A percentile compares a stretch with the other conserved stretches of the same genome.
These are phyloP conservation scores for Polyergus mexicanus DNA, from an alignment of 1,140 invertebrate species.

Conservation along the genomic window DNA sequence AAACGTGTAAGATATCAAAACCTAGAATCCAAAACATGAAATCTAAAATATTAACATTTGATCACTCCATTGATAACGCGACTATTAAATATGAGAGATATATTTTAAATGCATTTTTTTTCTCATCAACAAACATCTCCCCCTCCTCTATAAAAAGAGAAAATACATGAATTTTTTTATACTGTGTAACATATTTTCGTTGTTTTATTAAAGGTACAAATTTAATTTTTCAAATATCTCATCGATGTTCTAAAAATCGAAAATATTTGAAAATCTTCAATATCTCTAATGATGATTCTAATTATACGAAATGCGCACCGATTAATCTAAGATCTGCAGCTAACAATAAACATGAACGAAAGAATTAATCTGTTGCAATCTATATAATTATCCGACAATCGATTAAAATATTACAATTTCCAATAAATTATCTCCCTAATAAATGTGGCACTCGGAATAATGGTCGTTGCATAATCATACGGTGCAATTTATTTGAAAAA, in stretches of 20 bases:
- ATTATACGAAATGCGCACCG: slow-evolving; percentile 4
- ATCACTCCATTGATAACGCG: no score
- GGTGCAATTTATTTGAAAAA: not conserved
- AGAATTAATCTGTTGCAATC: not conserved
- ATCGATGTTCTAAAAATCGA: not conserved
- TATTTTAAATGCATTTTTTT: not conserved
- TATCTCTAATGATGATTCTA: not conserved
- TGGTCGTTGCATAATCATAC: not conserved
- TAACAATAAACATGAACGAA: not conserved
- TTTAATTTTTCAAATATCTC: not conserved
- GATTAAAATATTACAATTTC: not conserved
- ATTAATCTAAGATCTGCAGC: not conserved
- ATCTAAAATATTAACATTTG: no score
- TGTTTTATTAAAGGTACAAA: not conserved
- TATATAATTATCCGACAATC: not conserved
- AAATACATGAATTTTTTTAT: no score
- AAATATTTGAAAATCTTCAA: not conserved
- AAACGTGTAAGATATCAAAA: no score
- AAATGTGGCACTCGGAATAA: not conserved
- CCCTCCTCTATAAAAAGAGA: no score
- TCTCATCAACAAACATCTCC: no score
- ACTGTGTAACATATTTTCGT: no score
- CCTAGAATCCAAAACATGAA: no score
- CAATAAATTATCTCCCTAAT: not conserved
- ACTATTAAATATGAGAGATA: not conserved